Conservation (phyloP, 2,113 vertebrate species). For the Narcine bancroftii region DNA sequence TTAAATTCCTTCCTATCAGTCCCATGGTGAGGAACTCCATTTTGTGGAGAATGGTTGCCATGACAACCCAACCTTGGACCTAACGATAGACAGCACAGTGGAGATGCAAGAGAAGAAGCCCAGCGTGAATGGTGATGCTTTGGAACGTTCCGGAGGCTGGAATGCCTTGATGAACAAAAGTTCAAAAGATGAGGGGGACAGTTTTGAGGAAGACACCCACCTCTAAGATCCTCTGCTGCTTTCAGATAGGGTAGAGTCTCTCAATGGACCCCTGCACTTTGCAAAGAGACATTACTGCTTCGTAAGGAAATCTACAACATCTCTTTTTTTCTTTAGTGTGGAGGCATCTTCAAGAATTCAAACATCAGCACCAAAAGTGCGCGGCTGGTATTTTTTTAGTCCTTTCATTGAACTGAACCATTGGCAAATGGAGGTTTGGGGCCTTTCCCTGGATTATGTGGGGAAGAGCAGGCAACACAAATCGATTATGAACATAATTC, state of each 20-base stretch:
- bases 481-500: too few species aligned
- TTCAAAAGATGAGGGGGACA: slow-evolving; percentile 75
- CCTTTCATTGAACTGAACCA: too few species aligned
- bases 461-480: not conserved
- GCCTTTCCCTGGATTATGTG: not conserved
- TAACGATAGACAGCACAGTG: slow-evolving; percentile 78
- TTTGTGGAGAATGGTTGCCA: slow-evolving; percentile 97
- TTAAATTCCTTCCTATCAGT: slow-evolving; percentile 49
- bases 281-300: not conserved
- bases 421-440: not conserved
- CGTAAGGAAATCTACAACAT: not conserved
- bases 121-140: slow-evolving; percentile 72
- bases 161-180: slow-evolving; percentile 80
- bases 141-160: slow-evolving; percentile 70
- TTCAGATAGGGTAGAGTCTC: slow-evolving; percentile 39
- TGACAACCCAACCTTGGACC: slow-evolving; percentile 94
- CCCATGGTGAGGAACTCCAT: slow-evolving; percentile 78
- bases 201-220: slow-evolving; percentile 88
- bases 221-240: slow-evolving; percentile 62
- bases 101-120: slow-evolving; percentile 88
- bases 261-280: slow-evolving; percentile 26
- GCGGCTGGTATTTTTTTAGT: not conserved
- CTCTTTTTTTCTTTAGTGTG: not conserved
- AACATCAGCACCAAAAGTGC: not conserved
- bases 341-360: not conserved